Conservation (phyloP, 2,113 vertebrate species). For the Trematomus loennbergii region DNA sequence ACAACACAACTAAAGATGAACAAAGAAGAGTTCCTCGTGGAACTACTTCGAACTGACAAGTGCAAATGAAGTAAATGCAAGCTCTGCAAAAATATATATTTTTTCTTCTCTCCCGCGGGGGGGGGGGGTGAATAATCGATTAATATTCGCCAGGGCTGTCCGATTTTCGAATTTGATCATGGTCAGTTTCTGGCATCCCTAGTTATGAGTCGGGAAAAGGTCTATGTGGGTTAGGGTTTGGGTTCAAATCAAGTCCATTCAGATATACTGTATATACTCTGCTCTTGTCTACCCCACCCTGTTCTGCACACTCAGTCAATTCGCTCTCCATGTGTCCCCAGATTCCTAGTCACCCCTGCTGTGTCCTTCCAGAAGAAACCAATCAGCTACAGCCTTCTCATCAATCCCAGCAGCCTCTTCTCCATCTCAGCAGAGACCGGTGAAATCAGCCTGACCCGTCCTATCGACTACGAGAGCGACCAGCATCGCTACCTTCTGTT, state of each 20-base stretch:
- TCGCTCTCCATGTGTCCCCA: slow-evolving; percentile 58
- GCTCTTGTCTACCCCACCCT: neutral
- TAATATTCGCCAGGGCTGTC: too few relatives aligned
- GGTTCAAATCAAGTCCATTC: too few relatives aligned
- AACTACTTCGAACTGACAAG: too few relatives aligned
- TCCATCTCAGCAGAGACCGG: slow-evolving; percentile 84
- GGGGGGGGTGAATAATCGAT: too few relatives aligned
- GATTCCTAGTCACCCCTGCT: slow-evolving; percentile 88
- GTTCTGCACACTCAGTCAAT: neutral
- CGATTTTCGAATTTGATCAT: too few relatives aligned
- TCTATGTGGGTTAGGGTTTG: too few relatives aligned
- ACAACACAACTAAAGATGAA: too few relatives aligned
- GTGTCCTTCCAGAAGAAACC: slow-evolving; percentile 89
- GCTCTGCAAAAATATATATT: too few relatives aligned
- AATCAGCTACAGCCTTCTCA: slow-evolving; percentile 89
- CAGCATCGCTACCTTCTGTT: slow-evolving; percentile 87
- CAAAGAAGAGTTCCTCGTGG: too few relatives aligned
- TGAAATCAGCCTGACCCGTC: slow-evolving; percentile 85
- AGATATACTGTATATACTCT: neutral
- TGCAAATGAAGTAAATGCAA: too few relatives aligned
- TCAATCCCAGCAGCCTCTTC: slow-evolving; percentile 90
- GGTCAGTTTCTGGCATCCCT: too few relatives aligned
- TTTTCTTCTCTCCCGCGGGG: too few relatives aligned
- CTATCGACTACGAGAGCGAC: slow-evolving; percentile 89
- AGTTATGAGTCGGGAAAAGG: neutral